Base-by-base conservation (phyloP, 2,888 invertebrate species). In the Apantesis nais region DNA sequence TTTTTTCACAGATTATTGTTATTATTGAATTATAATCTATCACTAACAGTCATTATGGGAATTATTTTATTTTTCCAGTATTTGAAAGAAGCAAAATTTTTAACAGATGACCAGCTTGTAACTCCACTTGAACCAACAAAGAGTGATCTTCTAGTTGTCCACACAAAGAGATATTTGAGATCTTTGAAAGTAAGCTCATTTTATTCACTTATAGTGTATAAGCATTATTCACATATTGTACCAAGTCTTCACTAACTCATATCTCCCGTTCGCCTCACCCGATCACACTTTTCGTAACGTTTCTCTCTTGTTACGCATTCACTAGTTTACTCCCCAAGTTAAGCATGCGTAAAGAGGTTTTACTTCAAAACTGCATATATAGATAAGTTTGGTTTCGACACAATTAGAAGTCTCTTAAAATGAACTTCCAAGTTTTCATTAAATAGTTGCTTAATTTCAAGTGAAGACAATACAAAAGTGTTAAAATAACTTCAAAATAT, bases 61-160 rank as follows among this genome's bases (percentile, higher is more conserved):
- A 44, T n/a, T 63, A 41, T 55, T 48, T n/a, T 29, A 66, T 65
- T 74, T 68, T 61, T 87, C 87, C 85, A 96, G 96, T 89, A 95
- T 78, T 88, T 97, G 67, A 95, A 96, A 91, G 96, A 96, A 39
- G 96, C 95, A 29, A 94, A 96, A 8, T 92, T 97, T 70, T 87
- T 98, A 61, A 93, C 95, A 62, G 96, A 96, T 68, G 95, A 96
- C 14, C 95, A 95, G 61, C 92, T 97, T 65, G 96, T 97, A 16
- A 95, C 93, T 77, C 98, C 98, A 0, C 88, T 92, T 52, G 97
- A 98, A 94, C 97, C 98, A 0, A 95, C 95, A 16, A 96, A 96
- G 74, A 94, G 95, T 72, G 98, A 98, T 83, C 92, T 98, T 39
- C 89, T 97, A n/a, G 91, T 97, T 63, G 98, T 98, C 25, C 98